These are phyloP conservation scores for Rutpela maculata DNA, from an alignment of 2,888 invertebrate genomes.

Conservation along the genomic window DNA sequence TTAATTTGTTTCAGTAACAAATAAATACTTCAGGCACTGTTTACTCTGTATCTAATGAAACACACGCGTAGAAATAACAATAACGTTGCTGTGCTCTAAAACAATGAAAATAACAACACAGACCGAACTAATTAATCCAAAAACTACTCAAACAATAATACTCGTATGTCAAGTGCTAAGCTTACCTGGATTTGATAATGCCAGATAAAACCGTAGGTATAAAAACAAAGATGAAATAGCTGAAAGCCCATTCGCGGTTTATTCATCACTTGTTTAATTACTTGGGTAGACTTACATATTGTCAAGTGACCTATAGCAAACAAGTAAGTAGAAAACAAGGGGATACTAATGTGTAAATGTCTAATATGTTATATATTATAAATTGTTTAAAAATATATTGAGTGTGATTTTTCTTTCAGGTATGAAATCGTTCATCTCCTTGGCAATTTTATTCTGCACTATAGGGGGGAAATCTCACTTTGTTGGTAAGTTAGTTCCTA, in stretches of 20 bases:
- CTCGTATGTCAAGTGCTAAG: not conserved
- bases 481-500: not conserved
- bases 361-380: not conserved
- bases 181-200: not conserved
- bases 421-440: not conserved
- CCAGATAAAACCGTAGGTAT: not conserved
- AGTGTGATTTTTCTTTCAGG: not conserved
- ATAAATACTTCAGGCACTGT: not conserved
- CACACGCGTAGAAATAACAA: not conserved
- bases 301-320: not conserved
- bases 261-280: not conserved
- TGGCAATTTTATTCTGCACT: not conserved
- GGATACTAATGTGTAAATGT: not conserved
- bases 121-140: not conserved
- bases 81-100: not conserved
- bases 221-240: not conserved
- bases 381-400: not conserved
- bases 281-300: not conserved
- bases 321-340: not conserved
- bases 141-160: not conserved
- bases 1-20: not conserved
- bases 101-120: conserved; percentile 2
- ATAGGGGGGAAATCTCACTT: not conserved
- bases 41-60: not conserved
- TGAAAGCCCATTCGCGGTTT: not conserved